phyloP scores from a whole-genome alignment of 2,113 vertebrate species.

The Monarcha castaneiventris region DNA sequence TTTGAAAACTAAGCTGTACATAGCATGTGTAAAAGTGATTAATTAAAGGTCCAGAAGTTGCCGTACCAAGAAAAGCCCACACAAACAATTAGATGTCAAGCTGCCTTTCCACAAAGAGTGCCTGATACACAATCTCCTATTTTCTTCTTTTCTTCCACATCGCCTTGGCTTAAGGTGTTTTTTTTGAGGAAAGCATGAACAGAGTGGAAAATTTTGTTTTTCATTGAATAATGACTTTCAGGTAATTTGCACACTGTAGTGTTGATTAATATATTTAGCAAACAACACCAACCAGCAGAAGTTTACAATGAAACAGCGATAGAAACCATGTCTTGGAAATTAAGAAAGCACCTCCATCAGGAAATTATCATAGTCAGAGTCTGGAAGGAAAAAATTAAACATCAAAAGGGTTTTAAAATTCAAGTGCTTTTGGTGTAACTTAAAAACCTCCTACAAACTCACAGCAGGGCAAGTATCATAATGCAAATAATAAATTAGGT shows the following conservation, averaged over 20 bases:
- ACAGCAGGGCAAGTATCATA: neutral
- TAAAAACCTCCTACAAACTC: neutral
- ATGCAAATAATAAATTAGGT: conserved; percentile 45
- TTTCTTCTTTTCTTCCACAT: neutral
- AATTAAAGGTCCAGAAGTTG: neutral
- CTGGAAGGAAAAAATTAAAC: neutral
- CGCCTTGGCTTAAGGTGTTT: neutral
- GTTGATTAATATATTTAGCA: neutral
- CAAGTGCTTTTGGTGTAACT: neutral
- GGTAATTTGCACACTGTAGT: neutral
- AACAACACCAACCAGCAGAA: neutral
- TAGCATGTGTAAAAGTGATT: neutral
- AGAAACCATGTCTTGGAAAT: neutral
- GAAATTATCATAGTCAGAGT: neutral
- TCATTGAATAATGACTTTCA: neutral
- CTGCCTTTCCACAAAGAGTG: neutral
- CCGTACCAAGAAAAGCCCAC: neutral
- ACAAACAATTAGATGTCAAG: neutral
- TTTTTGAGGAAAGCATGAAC: neutral
- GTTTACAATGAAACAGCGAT: neutral
- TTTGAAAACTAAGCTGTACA: neutral
- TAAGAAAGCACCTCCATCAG: neutral
- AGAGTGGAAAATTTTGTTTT: neutral
- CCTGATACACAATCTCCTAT: neutral
- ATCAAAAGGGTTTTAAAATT: neutral